Evolutionary conservation across 1,140 invertebrate species (phyloP).

Genomic region (Zophobas atratus): DNA sequence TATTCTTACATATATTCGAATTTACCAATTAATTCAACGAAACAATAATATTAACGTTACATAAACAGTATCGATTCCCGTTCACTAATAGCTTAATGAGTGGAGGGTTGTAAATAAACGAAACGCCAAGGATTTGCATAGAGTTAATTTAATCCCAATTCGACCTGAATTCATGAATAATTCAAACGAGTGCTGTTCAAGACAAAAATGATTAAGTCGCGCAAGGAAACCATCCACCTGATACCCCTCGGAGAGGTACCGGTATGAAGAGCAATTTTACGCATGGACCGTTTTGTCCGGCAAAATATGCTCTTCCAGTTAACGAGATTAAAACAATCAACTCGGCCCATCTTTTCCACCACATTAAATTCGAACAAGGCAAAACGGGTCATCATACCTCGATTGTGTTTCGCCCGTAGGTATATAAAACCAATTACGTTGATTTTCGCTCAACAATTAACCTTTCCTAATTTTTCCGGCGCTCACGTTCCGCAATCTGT

Average conservation of each 20-base stretch:
- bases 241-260: slow-evolving; percentile 22
- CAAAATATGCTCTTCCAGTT: slow-evolving; percentile 39
- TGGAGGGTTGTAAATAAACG: slow-evolving; percentile 49
- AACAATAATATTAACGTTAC: slow-evolving; percentile 23
- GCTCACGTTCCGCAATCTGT: slow-evolving; percentile 8
- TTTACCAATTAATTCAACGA: slow-evolving; percentile 1
- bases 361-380: slow-evolving; percentile 41
- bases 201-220: slow-evolving; percentile 47
- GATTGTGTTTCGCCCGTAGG: slow-evolving; percentile 1
- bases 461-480: slow-evolving; percentile 12
- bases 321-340: slow-evolving; percentile 42
- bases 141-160: slow-evolving; percentile 55
- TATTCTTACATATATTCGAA: too few relatives aligned
- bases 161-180: slow-evolving; percentile 53
- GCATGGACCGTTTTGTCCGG: slow-evolving; percentile 37
- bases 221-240: slow-evolving; percentile 42
- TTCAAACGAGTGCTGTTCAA: slow-evolving; percentile 48
- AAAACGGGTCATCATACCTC: slow-evolving; percentile 28
- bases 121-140: slow-evolving; percentile 49
- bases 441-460: slow-evolving; percentile 7
- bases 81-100: slow-evolving; percentile 50
- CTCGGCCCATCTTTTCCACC: slow-evolving; percentile 35
- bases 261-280: slow-evolving; percentile 43
- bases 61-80: slow-evolving; percentile 43
- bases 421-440: slow-evolving; percentile 29